Evolutionary conservation across 2,113 vertebrate genomes (phyloP), one percentile per base, ranked within the genome.

Genomic region (Condylura cristata): DNA sequence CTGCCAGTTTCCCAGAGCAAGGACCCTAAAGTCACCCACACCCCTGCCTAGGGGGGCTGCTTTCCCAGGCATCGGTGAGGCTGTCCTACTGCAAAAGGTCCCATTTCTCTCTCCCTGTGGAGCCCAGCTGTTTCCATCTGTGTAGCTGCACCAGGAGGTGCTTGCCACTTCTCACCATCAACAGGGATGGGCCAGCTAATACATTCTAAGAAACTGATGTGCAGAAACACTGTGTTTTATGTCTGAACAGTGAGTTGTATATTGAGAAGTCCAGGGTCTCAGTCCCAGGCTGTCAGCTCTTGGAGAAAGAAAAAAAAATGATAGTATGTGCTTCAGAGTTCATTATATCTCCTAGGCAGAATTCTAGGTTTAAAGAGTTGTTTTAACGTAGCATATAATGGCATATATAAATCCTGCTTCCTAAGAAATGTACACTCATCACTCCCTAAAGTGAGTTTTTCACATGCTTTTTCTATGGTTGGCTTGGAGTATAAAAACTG

Each of bases 301-400:
- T 34, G 12, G 89, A 66, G 20, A 6, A 37, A 20, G 30, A 34
- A 34, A 68, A 51, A 46, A 53, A 91, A 94, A 95, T 86, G 71
- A 93, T 94, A 68, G 86, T 37, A 17, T 78, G 66, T 84, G 78
- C 90, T 87, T 89, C 84, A 81, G 90, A 95, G 95, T 96, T 97
- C 95, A 96, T 98, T 97, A 91, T 95, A 94, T 97, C 94, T 96
- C 74, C 89, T 68, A 74, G 86, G 92, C 87, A 95, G 95, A 95
- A 94, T 75, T 90, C 72, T 91, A 83, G 90, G 79, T 96, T 94
- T 95, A 94, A 96, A 97, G 93, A 68, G 84, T 91, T 89, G 63
- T 90, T 97, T 97, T 93, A 97, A 96, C 97, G 83, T 65, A 91
- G 84, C 84, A 83, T 88, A 81, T 97, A 95, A 97, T 81, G 91